These are phyloP conservation scores for Amphipoea oculea DNA, from an alignment of 2,888 invertebrate species.

Conservation along the genomic window DNA sequence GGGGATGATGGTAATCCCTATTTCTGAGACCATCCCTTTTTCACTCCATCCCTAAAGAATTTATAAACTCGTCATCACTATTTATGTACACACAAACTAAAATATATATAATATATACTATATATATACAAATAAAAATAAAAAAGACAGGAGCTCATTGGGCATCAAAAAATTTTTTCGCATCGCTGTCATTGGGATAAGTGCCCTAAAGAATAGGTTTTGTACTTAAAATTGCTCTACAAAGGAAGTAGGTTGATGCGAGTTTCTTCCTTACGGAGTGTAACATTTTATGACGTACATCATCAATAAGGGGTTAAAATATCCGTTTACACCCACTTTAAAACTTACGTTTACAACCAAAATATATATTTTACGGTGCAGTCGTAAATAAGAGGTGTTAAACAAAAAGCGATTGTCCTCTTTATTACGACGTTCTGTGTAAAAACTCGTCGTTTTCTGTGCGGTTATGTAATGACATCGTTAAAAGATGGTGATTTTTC, in stretches of 20 bases:
- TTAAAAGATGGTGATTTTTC: constrained; percentile 54
- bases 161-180: too few relatives aligned
- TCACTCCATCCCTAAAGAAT: neutral
- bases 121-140: too few relatives aligned
- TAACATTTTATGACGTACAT: constrained; percentile 31
- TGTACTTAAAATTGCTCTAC: neutral
- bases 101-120: too few relatives aligned
- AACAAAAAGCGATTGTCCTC: constrained; percentile 72
- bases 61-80: too few relatives aligned
- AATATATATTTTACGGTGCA: constrained; percentile 64
- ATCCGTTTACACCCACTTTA: constrained; percentile 61
- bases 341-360: constrained; percentile 59
- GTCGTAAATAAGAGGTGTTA: constrained; percentile 69
- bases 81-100: too few relatives aligned
- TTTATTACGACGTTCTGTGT: constrained; percentile 68
- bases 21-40: neutral
- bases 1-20: neutral
- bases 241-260: constrained; percentile 7
- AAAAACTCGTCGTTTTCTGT: constrained; percentile 60
- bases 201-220: neutral
- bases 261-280: neutral
- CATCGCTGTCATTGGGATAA: too few relatives aligned
- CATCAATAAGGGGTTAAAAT: constrained; percentile 52
- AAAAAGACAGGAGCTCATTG: too few relatives aligned
- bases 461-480: constrained; percentile 67